Evolutionary conservation across 2,888 invertebrate genomes (phyloP), one percentile per base, ranked within the genome.

Genomic region (Phengaris alcon): DNA sequence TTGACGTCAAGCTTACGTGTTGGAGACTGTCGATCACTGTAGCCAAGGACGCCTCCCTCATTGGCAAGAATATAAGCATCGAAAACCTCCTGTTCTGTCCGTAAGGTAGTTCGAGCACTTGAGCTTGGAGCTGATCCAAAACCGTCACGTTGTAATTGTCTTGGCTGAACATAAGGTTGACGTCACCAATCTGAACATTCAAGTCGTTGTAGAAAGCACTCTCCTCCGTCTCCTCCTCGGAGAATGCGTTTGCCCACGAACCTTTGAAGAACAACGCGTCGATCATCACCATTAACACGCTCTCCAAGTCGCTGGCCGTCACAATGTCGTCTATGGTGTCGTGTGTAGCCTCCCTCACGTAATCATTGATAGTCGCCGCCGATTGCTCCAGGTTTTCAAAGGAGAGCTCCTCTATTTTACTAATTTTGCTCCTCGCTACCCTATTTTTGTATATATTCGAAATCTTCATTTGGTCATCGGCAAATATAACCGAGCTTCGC

Each of bases 1-100:
- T 87, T 0, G 90, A 87, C 0, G 84, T 84, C 79, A 94, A 83
- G 76, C 94, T 93, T 13, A 93, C 82, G 0, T 79, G 82, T 12
- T 88, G 87, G n/a, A 96, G 82, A 13, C 88, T 88, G 0, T 93
- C 86, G 0, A 95, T 84, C 0, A 96, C 90, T 5, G 85, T 85
- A 4, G 84, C 82, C 5, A 94, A 76, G 0, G 88, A 82, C 15
- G 89, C 87, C 46, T 90, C 91, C 52, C 86, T 83, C 74, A 90
- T 84, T 0, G 96, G 96, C 51, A 96, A 82, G 77, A 96, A 87
- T 3, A 96, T 81, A 7, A 96, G 85, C 96, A 96, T 96, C 0
- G 95, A 95, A 76, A 94, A 93, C 75, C 93, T 91, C 12, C 82
- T 81, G 0, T 81, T 83, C 0, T 84, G 79, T 0, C 88, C 90